Evolutionary conservation across 2,113 vertebrate species (phyloP).

Genomic region (Seriola quinqueradiata): DNA sequence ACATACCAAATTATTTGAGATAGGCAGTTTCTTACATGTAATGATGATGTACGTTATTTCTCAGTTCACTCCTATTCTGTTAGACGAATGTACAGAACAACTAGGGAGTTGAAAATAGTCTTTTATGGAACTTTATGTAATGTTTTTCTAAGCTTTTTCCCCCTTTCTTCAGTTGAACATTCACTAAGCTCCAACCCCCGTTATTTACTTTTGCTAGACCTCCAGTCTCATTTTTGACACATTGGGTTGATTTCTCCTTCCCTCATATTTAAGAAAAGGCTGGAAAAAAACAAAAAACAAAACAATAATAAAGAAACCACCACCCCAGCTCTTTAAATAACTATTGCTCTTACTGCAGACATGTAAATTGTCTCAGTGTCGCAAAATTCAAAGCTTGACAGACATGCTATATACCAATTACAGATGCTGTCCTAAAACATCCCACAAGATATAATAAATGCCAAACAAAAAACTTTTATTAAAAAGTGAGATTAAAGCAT

Average conservation of each 20-base stretch:
- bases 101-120: neutral
- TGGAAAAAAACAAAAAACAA: too few species aligned
- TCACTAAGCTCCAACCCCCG: too few species aligned
- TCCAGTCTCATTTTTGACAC: too few species aligned
- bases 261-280: too few species aligned
- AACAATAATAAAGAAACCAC: too few species aligned
- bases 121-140: neutral
- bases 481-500: slow-evolving; percentile 9
- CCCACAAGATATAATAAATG: neutral
- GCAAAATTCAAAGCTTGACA: too few species aligned
- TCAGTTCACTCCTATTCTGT: neutral
- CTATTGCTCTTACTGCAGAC: too few species aligned
- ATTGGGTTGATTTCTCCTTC: too few species aligned
- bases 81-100: neutral
- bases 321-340: too few species aligned
- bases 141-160: too few species aligned
- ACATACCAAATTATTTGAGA: neutral
- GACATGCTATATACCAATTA: neutral
- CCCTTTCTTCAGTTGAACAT: too few species aligned
- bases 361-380: too few species aligned
- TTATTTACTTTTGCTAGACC: neutral
- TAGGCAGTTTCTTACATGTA: neutral
- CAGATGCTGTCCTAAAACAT: neutral
- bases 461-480: neutral
- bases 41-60: neutral